Conservation (phyloP, 2,113 vertebrate genomes). For the Labeo catla region DNA sequence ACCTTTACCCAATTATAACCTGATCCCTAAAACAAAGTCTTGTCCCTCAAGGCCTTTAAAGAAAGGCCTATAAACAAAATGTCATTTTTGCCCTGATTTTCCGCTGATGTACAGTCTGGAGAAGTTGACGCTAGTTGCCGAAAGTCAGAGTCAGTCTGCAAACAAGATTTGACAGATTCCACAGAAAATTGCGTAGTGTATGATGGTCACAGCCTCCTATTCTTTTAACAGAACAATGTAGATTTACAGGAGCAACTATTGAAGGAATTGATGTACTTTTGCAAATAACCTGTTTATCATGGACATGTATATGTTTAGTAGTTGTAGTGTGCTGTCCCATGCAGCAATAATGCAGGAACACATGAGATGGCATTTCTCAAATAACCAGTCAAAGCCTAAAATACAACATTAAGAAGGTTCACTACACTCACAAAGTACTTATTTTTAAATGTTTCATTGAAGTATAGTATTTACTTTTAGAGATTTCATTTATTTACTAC, state of each 20-base stretch:
- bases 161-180: too few species aligned
- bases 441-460: conserved; percentile 6
- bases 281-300: not conserved
- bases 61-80: too few species aligned
- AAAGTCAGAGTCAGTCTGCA: too few species aligned
- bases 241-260: not conserved
- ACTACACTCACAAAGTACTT: not conserved
- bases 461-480: not conserved
- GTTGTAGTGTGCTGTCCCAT: conserved; percentile 18
- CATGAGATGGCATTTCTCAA: conserved; percentile 16
- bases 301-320: not conserved
- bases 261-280: not conserved
- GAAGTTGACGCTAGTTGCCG: too few species aligned
- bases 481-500: not conserved
- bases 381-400: not conserved
- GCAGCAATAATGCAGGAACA: not conserved
- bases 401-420: not conserved
- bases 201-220: not conserved
- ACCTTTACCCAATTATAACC: too few species aligned
- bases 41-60: too few species aligned
- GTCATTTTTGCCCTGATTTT: too few species aligned
- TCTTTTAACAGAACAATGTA: not conserved
- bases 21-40: too few species aligned
- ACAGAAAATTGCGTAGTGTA: too few species aligned
- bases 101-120: too few species aligned